Base-by-base conservation (phyloP, 2,113 vertebrate genomes). In the Mormoops blainvillei region DNA sequence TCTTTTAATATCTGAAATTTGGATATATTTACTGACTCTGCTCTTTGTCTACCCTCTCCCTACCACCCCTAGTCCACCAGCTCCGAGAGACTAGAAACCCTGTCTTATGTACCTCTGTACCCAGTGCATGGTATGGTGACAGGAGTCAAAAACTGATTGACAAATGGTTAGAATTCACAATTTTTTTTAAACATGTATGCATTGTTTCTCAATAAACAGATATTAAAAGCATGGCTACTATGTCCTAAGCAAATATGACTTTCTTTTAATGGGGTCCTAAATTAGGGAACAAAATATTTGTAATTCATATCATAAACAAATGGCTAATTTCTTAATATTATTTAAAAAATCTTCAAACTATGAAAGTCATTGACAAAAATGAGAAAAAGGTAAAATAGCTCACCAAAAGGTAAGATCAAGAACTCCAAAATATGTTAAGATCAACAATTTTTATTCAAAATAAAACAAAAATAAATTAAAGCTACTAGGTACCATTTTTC, bases 391-490 rank as follows among this genome's bases (percentile, higher is more conserved):
- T 58, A 87, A 87, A n/a, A 86, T 0, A 41, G 11, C 11, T 61
- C 65, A 80, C 7, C n/a, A 54, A 96, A 88, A 76, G 61, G 31
- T 22, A 87, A 86, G 33, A 80, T 58, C 65, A 89, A 38, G 56
- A 56, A 84, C 52, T 78, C 70, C 43, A 52, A 43, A 41, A 65
- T 28, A 63, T 45, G 13, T 87, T 54, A 89, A 87, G 50, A 81
- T 70, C 36, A 10, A 87, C 5, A 52, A 70, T 45, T 48, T 41
- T 87, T 71, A 87, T 20, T 83, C 52, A 87, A 83, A 94, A 54
- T 83, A 89, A 81, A 87, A 45, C 67, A 83, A 87, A 91, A 88
- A 26, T 10, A 89, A 92, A 88, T 43, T 74, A 74, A 76, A 94
- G 80, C 73, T 77, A 22, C 52, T 56, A 43, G 52, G 78, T 48